Percentiles rank a stretch among this genome's conserved stretches.
These are phyloP conservation scores for Psephotus haematonotus DNA, from an alignment of 2,113 vertebrate species.

Conservation along the genomic window DNA sequence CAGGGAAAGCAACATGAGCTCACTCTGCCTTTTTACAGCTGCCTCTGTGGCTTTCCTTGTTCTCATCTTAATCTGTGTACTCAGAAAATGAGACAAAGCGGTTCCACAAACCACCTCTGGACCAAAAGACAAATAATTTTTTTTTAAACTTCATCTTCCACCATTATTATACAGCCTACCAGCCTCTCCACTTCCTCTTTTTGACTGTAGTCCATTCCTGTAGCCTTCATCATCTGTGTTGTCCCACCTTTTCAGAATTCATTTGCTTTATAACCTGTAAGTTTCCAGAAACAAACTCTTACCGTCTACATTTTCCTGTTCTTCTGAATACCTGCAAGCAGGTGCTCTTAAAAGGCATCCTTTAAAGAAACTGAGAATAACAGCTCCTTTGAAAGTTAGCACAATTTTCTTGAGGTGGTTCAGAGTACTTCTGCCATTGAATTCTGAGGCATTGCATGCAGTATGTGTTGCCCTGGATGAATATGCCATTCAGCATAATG, in stretches of 20 bases:
- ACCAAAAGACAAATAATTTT: neutral
- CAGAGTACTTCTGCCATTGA: neutral
- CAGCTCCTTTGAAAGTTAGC: neutral
- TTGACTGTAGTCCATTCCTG: neutral
- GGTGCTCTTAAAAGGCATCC: neutral
- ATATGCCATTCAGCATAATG: neutral
- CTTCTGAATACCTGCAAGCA: neutral
- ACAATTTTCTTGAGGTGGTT: neutral
- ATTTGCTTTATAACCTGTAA: neutral
- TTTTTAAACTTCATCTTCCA: neutral
- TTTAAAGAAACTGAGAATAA: neutral
- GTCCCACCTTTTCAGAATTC: neutral
- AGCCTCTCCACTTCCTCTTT: neutral
- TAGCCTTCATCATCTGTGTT: neutral
- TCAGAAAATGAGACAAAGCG: conserved; percentile 18
- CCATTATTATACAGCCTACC: neutral
- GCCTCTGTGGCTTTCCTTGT: neutral
- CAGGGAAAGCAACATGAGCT: neutral
- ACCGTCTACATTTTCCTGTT: neutral
- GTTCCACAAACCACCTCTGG: neutral
- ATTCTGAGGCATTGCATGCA: neutral
- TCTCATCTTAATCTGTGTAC: neutral
- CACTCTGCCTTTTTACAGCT: neutral
- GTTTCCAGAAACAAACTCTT: conserved; percentile 4
- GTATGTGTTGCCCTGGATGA: neutral